These are phyloP conservation scores for Oxyura jamaicensis DNA, from an alignment of 2,113 vertebrate genomes.

Conservation along the genomic window DNA sequence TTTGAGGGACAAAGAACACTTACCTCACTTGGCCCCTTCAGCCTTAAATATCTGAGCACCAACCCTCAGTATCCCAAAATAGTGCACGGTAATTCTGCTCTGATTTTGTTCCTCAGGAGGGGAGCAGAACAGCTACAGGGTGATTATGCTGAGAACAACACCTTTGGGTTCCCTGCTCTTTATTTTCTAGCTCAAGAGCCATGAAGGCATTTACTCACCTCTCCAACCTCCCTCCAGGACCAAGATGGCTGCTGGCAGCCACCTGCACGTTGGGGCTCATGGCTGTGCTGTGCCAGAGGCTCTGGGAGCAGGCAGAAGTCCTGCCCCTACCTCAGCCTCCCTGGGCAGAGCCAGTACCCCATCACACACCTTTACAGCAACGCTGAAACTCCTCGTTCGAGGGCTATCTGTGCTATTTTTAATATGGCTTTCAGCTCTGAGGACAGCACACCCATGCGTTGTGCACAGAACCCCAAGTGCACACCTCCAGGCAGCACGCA, in stretches of 20 bases:
- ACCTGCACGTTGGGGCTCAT: neutral
- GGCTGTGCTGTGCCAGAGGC: too few species aligned
- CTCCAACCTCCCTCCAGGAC: neutral
- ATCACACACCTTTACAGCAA: too few species aligned
- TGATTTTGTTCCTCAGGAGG: fast-evolving
- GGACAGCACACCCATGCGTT: fast-evolving
- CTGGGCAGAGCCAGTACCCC: too few species aligned
- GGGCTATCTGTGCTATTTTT: neutral
- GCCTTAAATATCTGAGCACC: neutral
- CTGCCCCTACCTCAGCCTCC: fast-evolving
- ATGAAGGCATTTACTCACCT: neutral
- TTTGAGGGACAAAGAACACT: neutral
- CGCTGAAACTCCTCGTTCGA: neutral
- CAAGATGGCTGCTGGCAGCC: neutral
- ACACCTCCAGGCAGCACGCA: too few species aligned
- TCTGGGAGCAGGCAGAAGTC: too few species aligned
- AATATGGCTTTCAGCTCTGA: neutral
- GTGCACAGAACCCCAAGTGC: too few species aligned
- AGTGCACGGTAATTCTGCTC: neutral
- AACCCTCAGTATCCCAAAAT: neutral
- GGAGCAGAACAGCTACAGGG: fast-evolving
- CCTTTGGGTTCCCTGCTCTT: neutral
- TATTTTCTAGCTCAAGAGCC: neutral
- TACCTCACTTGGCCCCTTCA: neutral
- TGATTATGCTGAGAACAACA: neutral